Evolutionary conservation across 2,888 invertebrate species (phyloP), one percentile per base, ranked within the genome.

Genomic region (Aspidiotus rigidus): DNA sequence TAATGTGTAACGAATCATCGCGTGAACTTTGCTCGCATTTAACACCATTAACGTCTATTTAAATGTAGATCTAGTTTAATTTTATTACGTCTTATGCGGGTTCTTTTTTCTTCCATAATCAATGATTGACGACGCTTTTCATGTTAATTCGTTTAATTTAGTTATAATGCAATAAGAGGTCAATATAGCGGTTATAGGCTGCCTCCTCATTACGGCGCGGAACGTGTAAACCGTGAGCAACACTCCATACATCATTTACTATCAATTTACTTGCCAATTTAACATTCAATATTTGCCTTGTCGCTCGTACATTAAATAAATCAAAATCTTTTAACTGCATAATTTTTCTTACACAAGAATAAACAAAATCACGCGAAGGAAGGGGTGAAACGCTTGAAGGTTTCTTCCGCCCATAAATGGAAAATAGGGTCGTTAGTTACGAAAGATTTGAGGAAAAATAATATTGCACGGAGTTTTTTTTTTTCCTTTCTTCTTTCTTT

Each of bases 401-500:
- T 59, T 28, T 39, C 59, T 59, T 59, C 39, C 59, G 16, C 59
- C 39, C 15, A 55, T 13, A 55, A 2, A 55, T 16, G 9, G 28
- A 39, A 59, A 59, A 59, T 39, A 28, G 59, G 17, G 59, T 59
- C 28, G 16, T 10, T 1, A 28, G 9, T 28, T 59, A 59, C 59
- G 39, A 59, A 59, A 28, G 39, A 28, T 28, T 13, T 17, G 11
- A 62, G 44, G 42, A 9, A 41, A 57, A 28, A n/a, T n/a, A 17
- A 56, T 64, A 66, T 66, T 66, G 60, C 66, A 56, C 44, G 44
- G 41, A 66, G 42, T 11, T 28, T 28, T 28, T 28, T 28, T 28
- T 28, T 28, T 5, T 1, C 5, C 28, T 28, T 1, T 28, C 28
- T 28, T 28, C 28, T 28, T 28, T 28, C 28, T 28, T 28, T 28